Evolutionary conservation across 2,797 vertebrate genomes (phyloP), one percentile per base, ranked within the genome.

Genomic region (Sardinella longiceps): DNA sequence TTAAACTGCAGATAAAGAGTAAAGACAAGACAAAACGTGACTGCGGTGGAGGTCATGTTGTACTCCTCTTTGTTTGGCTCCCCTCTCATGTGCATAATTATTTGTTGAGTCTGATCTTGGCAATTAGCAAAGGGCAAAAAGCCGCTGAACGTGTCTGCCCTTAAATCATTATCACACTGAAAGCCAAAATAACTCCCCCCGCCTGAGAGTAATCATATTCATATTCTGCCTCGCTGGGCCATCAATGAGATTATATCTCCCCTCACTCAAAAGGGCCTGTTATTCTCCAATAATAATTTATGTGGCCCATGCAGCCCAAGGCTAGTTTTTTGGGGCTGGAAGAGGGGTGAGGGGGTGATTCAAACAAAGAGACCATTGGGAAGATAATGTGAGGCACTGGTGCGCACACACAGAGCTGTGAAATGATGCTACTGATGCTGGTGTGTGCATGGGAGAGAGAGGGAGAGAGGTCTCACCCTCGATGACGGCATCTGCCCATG

Each of bases 51-150:
- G 37, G 70, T 77, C 70, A 77, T 43, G 66, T 15, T 74, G 66
- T 20, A 5, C 30, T 20, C 30, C 60, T 63, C 63, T 33, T 70
- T 33, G 11, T 70, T 33, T 70, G 33, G 66, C 66, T 66, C 28
- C 30, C 0, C 23, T 14, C 66, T 70, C 66, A 43, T 77, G 37
- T 77, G 37, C 70, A 77, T 9, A 28, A 74, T 74, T 18, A 77
- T 77, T 20, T 39, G 37, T 18, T 23, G 15, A 18, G 70, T 77
- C 70, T 77, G 33, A 37, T 77, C 20, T 43, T 18, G 2, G 66
- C 33, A 23, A 77, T 39, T 77, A 77, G 37, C 33, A 74, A 77
- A 77, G 70, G 70, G 33, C 70, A 77, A 77, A 77, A 37, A 77
- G 2, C 6, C 5, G 33, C 33, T 18, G 20, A 74, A 77, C 70